A percentile compares a stretch with the other conserved stretches of the same genome.
Evolutionary conservation across 2,797 vertebrate genomes (phyloP).

Genomic region (Apogon talboti): DNA sequence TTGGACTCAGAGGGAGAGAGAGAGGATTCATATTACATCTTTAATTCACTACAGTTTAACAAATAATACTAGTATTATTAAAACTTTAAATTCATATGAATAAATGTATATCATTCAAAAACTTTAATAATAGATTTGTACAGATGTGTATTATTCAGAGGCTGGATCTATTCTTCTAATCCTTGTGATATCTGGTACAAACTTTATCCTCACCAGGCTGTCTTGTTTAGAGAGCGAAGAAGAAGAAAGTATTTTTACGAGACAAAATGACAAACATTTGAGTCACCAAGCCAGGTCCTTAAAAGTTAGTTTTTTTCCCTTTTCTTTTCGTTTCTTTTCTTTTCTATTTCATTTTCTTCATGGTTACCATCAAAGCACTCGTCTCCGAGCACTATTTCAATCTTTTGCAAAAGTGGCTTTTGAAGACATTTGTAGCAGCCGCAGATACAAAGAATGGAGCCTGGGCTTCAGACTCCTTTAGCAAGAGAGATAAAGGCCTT

Average conservation of each 20-base stretch:
- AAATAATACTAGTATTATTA: not conserved
- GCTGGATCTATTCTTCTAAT: slow-evolving; percentile 4
- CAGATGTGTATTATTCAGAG: slow-evolving; percentile 25
- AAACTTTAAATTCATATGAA: not conserved
- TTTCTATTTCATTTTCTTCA: slow-evolving; percentile 29
- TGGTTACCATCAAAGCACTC: slow-evolving; percentile 18
- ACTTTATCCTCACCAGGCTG: not conserved
- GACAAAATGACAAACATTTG: slow-evolving; percentile 24
- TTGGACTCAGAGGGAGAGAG: not conserved
- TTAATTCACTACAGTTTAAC: not conserved
- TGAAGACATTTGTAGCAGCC: slow-evolving; percentile 44
- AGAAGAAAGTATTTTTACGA: slow-evolving; percentile 17
- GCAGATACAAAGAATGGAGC: slow-evolving; percentile 20
- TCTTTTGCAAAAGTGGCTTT: slow-evolving; percentile 40
- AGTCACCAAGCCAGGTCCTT: slow-evolving; percentile 8
- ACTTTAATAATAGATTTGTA: slow-evolving; percentile 6
- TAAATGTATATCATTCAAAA: slow-evolving; percentile 9
- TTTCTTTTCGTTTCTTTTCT: too few relatives aligned
- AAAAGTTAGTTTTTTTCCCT: slow-evolving; percentile 26
- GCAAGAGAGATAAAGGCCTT: slow-evolving; percentile 47
- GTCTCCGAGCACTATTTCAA: slow-evolving; percentile 28
- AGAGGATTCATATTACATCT: slow-evolving; percentile 12
- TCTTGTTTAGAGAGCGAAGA: slow-evolving; percentile 13
- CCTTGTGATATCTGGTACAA: slow-evolving; percentile 12
- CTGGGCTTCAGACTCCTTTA: slow-evolving; percentile 30